These are phyloP conservation scores for Aphelinus atriplicis DNA, from an alignment of 1,140 invertebrate genomes.

Conservation along the genomic window DNA sequence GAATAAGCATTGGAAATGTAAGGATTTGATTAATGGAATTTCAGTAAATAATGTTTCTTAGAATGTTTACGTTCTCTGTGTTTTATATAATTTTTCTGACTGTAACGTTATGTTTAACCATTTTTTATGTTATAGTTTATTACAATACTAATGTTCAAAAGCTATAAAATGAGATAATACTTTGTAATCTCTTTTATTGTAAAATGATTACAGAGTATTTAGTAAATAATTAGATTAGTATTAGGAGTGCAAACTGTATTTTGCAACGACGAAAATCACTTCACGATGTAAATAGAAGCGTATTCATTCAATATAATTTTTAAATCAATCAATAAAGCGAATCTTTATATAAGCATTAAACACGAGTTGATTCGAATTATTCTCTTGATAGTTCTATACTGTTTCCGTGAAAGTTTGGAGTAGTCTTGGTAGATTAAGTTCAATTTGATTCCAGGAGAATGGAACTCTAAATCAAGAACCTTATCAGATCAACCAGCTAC, in stretches of 20 bases:
- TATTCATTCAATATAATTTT: constrained; percentile 36
- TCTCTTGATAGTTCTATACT: too few species aligned
- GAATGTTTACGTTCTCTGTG: too few species aligned
- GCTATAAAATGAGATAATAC: neutral
- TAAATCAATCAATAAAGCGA: neutral
- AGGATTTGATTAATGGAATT: constrained; percentile 26
- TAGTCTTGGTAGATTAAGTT: constrained; percentile 31
- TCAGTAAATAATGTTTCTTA: neutral
- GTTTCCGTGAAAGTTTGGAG: too few species aligned
- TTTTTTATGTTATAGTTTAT: too few species aligned
- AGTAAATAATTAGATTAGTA: constrained; percentile 18
- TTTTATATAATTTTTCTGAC: too few species aligned
- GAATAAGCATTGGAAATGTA: constrained; percentile 14
- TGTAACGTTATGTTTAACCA: too few species aligned
- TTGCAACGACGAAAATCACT: constrained; percentile 21
- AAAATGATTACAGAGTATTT: too few species aligned
- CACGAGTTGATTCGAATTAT: neutral
- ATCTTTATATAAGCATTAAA: neutral
- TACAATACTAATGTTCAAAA: too few species aligned
- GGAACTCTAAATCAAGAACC: constrained; percentile 51
- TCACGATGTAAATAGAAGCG: constrained; percentile 36
- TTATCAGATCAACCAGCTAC: constrained; percentile 61
- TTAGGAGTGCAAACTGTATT: constrained; percentile 24
- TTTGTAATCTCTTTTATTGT: neutral
- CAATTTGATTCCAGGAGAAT: constrained; percentile 52